A percentile compares a stretch with the other conserved stretches of the same genome.
Conservation (phyloP, 2,113 vertebrate genomes). For the Nesogale talazaci region DNA sequence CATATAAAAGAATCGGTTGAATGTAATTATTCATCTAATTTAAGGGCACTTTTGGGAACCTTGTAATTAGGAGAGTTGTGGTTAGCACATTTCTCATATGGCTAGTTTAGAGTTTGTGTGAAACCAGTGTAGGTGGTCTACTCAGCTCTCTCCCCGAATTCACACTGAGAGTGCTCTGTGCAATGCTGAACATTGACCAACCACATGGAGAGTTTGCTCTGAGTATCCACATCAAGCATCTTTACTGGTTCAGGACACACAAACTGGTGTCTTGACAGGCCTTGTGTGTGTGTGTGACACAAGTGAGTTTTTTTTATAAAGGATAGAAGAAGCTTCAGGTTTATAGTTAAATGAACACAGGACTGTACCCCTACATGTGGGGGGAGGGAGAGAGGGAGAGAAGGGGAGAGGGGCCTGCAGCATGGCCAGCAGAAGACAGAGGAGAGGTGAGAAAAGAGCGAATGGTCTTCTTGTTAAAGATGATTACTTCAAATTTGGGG, state of each 20-base stretch:
- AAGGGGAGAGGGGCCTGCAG: too few species aligned
- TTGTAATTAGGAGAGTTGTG: slow-evolving; percentile 36
- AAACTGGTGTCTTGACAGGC: too few species aligned
- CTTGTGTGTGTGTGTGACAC: too few species aligned
- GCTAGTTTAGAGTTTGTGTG: slow-evolving; percentile 20
- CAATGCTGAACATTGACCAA: not conserved
- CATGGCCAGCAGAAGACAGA: too few species aligned
- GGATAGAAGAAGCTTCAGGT: too few species aligned
- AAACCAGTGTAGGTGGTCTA: not conserved
- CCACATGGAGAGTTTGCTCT: not conserved
- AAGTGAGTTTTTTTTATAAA: too few species aligned
- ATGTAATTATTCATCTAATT: slow-evolving; percentile 45
- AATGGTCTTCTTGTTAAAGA: slow-evolving; percentile 10
- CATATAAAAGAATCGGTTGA: slow-evolving; percentile 14
- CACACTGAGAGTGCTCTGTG: not conserved
- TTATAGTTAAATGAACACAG: too few species aligned
- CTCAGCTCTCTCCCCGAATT: not conserved
- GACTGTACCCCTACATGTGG: too few species aligned
- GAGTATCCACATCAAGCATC: not conserved
- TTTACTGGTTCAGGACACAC: not conserved
- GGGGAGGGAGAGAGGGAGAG: too few species aligned
- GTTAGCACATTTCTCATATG: slow-evolving; percentile 19
- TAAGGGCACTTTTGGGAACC: slow-evolving; percentile 9
- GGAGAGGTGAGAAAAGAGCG: too few species aligned
- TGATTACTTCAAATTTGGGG: slow-evolving; percentile 4